Evolutionary conservation across 2,113 vertebrate species (phyloP).

Genomic region (Clarias gariepinus): DNA sequence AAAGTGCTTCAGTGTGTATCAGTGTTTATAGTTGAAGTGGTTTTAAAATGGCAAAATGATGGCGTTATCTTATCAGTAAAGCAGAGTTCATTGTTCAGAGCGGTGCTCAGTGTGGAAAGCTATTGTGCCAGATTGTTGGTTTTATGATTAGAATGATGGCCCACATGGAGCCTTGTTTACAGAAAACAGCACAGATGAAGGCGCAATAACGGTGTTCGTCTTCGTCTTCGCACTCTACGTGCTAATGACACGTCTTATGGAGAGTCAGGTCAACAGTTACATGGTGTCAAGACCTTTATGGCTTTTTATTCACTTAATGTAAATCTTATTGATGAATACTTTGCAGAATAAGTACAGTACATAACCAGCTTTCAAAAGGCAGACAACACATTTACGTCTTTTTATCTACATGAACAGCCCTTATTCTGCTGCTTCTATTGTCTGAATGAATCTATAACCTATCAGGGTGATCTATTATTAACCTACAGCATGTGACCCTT

Average conservation of each 20-base stretch:
- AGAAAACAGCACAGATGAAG: background rate
- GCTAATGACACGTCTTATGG: background rate
- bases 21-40: background rate
- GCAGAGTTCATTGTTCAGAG: background rate
- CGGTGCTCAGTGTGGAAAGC: background rate
- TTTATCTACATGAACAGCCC: background rate
- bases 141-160: conserved; percentile 3
- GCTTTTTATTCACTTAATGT: background rate
- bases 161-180: background rate
- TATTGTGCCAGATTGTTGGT: background rate
- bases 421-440: background rate
- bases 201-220: background rate
- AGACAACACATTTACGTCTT: background rate
- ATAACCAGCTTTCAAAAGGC: background rate
- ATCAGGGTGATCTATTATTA: background rate
- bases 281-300: background rate
- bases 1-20: background rate
- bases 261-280: background rate
- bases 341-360: background rate
- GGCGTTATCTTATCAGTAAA: background rate
- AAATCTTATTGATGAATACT: background rate
- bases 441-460: background rate
- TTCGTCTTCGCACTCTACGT: conserved; percentile 11
- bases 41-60: background rate
- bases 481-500: background rate